Percentiles rank a stretch among this genome's conserved stretches.
These are phyloP conservation scores for Diaperis boleti DNA, from an alignment of 2,888 invertebrate species.

Conservation along the genomic window DNA sequence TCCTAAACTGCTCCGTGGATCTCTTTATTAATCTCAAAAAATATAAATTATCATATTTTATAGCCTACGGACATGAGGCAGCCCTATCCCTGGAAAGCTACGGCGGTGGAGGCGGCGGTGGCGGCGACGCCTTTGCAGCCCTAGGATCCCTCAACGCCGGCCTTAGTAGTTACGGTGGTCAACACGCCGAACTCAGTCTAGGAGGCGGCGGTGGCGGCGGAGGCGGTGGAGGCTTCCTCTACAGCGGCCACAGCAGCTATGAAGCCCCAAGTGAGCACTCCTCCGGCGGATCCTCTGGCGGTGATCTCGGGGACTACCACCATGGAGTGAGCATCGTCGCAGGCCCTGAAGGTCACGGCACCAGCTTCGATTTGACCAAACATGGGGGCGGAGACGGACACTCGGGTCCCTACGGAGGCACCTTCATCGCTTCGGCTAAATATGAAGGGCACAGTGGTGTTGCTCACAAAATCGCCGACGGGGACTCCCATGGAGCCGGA, in stretches of 20 bases:
- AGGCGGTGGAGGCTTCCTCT: conserved; percentile 18
- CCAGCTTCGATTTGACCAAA: conserved; percentile 25
- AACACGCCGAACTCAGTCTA: conserved; percentile 2
- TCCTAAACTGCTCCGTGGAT: neutral
- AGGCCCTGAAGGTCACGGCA: conserved; percentile 17
- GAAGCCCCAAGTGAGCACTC: neutral
- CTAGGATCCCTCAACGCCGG: too few species aligned
- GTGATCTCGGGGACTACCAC: conserved; percentile 20
- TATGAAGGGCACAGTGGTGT: conserved; percentile 26
- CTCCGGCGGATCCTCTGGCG: conserved; percentile 6
- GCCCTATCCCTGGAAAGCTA: conserved; percentile 1
- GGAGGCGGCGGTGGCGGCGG: conserved; percentile 8
- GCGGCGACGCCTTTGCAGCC: too few species aligned
- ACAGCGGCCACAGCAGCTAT: conserved; percentile 30
- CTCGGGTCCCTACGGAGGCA: conserved; percentile 27
- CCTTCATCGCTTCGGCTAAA: conserved; percentile 29
- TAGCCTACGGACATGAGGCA: neutral
- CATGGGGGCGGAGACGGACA: conserved; percentile 26
- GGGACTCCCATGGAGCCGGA: conserved; percentile 1
- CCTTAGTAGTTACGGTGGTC: conserved; percentile 1
- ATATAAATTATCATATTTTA: neutral
- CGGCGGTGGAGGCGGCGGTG: conserved; percentile 1
- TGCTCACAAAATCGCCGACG: conserved; percentile 18
- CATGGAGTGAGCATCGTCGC: conserved; percentile 31
- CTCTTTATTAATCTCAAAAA: neutral